phyloP scores from a whole-genome alignment of 1,140 invertebrate genomes.

The Polypedilum vanderplanki region DNA sequence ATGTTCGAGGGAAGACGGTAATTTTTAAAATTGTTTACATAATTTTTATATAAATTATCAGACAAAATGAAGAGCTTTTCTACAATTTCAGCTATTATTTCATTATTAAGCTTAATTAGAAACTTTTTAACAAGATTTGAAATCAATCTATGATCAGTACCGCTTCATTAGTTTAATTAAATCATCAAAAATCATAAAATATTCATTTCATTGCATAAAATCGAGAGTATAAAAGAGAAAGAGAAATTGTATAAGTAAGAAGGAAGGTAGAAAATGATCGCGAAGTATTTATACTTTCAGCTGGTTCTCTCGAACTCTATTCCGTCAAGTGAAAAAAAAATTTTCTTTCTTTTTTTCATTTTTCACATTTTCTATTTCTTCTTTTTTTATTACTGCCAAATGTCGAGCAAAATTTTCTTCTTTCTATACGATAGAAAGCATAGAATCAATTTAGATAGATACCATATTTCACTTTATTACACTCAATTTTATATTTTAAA shows the following conservation, averaged over 20 bases:
- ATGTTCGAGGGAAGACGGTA: too few relatives aligned
- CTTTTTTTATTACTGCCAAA: conserved; percentile 3
- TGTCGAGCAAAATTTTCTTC: conserved; percentile 15
- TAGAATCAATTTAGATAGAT: background rate
- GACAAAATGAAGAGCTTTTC: too few relatives aligned
- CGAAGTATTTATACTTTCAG: conserved; percentile 25
- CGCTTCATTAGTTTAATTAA: too few relatives aligned
- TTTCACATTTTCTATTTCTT: background rate
- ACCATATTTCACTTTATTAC: background rate
- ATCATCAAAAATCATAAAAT: too few relatives aligned
- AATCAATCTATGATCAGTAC: too few relatives aligned
- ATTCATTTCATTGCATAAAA: background rate
- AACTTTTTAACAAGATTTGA: too few relatives aligned
- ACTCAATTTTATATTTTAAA: background rate
- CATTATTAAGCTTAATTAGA: too few relatives aligned
- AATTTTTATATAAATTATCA: too few relatives aligned
- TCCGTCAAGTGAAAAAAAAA: background rate
- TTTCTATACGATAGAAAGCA: background rate
- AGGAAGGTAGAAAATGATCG: conserved; percentile 15
- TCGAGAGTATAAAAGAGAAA: background rate
- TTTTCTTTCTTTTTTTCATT: background rate
- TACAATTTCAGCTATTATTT: too few relatives aligned
- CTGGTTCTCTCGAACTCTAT: conserved; percentile 28
- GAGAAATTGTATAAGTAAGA: background rate
- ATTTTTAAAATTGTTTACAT: too few relatives aligned